Base-by-base conservation (phyloP, 2,113 vertebrate species). In the Coryphaenoides rupestris region DNA sequence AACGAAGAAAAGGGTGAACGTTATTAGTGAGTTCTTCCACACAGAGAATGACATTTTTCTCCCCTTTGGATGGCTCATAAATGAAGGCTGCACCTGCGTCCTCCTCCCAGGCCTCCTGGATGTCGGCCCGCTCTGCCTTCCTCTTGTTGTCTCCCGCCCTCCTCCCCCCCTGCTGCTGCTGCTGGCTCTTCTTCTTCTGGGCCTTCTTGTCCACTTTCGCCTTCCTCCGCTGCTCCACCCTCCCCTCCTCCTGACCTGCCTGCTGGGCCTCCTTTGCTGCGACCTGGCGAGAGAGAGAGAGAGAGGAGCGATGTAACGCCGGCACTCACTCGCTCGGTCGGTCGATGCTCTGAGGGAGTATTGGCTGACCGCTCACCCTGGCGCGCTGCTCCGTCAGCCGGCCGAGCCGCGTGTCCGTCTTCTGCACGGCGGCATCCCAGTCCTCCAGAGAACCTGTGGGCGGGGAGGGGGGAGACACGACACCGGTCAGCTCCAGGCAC, bases 351-450 rank as follows among this genome's bases (percentile, higher is more conserved):
- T 33, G 28, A 33, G 28, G 2, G 28, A 10, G 28, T 33, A 10
- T 33, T 2, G 13, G 9, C 1, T 7, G 16, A n/a, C 47, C 28
- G 28, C 66, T 84, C 72, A 93, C 97, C 92, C 95, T 98, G 22
- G 91, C 86, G 72, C 96, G 91, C 73, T 98, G 95, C 72, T 96
- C 94, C 9, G 90, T 94, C n/a, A 98, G 87, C 23, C 94, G 88
- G 68, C 92, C 93, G 50, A 99, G 72, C 50, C 90, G 90, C 6
- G 84, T 93, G 70, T 98, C 96, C 0, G 93, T 98, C 80, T 98
- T 98, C 77, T 94, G 93, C 66, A 97, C 92, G 0, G 97, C 97
- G 26, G 88, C 60, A 61, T 99, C 97, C 97, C 96, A 99, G 59
- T 98, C 96, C 74, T 95, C 96, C 70, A 99, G 66, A 12, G 95